Evolutionary conservation across 2,888 invertebrate genomes (phyloP), one percentile per base, ranked within the genome.

Genomic region (Polylopha cassiicola): DNA sequence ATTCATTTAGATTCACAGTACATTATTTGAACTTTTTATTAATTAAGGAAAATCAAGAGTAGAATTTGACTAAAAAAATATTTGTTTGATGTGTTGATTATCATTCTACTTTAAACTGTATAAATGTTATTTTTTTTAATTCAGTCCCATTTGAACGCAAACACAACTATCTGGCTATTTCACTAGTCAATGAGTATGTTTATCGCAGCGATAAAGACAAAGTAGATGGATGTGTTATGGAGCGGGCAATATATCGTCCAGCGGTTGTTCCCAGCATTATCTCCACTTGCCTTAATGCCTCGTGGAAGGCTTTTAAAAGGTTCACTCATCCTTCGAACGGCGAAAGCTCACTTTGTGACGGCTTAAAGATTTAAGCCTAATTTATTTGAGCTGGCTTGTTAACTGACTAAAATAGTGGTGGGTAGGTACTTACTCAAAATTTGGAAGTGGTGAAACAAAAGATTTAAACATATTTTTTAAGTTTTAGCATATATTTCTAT

Each of bases 221-320:
- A 72, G 67, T 66, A 78, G 73, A 73, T 73, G 70, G 72, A 68
- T 60, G 67, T 73, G 76, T 77, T 77, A 76, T 73, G 69, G 77
- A 57, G 61, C 59, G 52, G 59, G 60, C 71, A 64, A 71, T 70
- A 66, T 69, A 70, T 73, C 66, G 70, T 60, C 56, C 59, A 49
- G 54, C 65, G 68, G 72, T 70, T 70, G 67, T 71, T 67, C 66
- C 69, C 53, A 57, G 53, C 65, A 73, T 78, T 77, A 80, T 80
- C 80, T 74, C 53, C 61, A 62, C 66, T 64, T 55, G 62, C 58
- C 67, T 75, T 78, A 77, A 79, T 77, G 75, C 65, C 56, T 61
- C 60, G 66, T 61, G 66, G 72, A 68, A 73, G 70, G 73, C 77
- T 80, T 80, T 78, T 78, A 79, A 79, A 72, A 73, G 69, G 58